phyloP scores from a whole-genome alignment of 2,113 vertebrate species.

The Amphiprion ocellaris region DNA sequence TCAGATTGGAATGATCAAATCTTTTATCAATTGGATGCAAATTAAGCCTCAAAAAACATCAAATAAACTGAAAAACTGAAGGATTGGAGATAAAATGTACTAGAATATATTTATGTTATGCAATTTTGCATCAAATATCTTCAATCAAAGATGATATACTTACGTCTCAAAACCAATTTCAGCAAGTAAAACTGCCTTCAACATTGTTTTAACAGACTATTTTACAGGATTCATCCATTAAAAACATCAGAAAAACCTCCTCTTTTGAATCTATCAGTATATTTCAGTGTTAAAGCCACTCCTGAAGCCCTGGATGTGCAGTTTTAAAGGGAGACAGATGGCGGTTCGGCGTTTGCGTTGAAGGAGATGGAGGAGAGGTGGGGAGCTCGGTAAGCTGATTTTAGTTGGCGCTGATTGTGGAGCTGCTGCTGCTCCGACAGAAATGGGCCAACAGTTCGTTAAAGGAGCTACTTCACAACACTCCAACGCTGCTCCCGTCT shows the following conservation, averaged over 20 bases:
- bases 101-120: neutral
- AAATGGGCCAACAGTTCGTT: slow-evolving; percentile 4
- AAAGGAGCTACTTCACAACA: slow-evolving; percentile 20
- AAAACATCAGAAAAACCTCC: neutral
- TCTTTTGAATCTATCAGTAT: neutral
- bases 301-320: neutral
- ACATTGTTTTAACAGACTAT: too few relatives aligned
- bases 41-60: neutral
- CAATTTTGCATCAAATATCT: too few relatives aligned
- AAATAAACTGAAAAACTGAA: neutral
- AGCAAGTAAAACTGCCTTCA: too few relatives aligned
- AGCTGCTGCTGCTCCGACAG: slow-evolving; percentile 4
- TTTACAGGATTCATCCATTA: too few relatives aligned
- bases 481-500: slow-evolving; percentile 5
- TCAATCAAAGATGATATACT: too few relatives aligned
- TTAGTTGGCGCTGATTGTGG: slow-evolving; percentile 61
- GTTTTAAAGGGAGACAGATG: slow-evolving; percentile 58
- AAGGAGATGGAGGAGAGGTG: slow-evolving; percentile 26
- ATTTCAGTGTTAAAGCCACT: neutral
- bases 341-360: slow-evolving; percentile 27
- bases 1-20: neutral
- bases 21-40: neutral
- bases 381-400: slow-evolving; percentile 38
- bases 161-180: too few relatives aligned
- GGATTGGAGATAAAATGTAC: neutral